Evolutionary conservation across 2,797 vertebrate genomes (phyloP).

Genomic region (Lates japonicus): DNA sequence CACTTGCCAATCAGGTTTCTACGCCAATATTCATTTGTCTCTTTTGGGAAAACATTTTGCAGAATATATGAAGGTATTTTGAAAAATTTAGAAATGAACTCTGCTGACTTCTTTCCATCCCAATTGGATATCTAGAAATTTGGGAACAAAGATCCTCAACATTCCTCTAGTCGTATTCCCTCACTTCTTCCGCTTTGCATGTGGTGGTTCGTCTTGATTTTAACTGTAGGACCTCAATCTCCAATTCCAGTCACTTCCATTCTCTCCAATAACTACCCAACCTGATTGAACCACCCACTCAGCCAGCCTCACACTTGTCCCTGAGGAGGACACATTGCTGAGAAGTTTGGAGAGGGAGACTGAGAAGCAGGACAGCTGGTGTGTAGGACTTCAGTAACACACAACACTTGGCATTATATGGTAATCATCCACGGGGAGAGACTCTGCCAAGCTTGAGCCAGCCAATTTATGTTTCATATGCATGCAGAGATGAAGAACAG

Average conservation of each 20-base stretch:
- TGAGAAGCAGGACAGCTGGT: slow-evolving; percentile 84
- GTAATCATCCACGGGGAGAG: slow-evolving; percentile 60
- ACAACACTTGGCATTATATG: slow-evolving; percentile 80
- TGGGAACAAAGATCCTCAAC: slow-evolving; percentile 43
- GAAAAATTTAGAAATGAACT: slow-evolving; percentile 51
- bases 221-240: slow-evolving; percentile 61
- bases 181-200: slow-evolving; percentile 53
- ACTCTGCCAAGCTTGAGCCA: slow-evolving; percentile 61
- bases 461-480: slow-evolving; percentile 65
- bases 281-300: slow-evolving; percentile 79
- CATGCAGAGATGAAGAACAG: slow-evolving; percentile 47
- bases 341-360: slow-evolving; percentile 76
- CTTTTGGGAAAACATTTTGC: slow-evolving; percentile 39
- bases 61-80: slow-evolving; percentile 11
- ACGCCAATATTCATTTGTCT: slow-evolving; percentile 28
- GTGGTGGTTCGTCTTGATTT: slow-evolving; percentile 51
- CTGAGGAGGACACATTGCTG: slow-evolving; percentile 64
- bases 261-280: slow-evolving; percentile 73
- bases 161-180: slow-evolving; percentile 58
- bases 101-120: slow-evolving; percentile 35
- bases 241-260: slow-evolving; percentile 70
- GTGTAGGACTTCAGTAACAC: slow-evolving; percentile 84
- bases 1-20: slow-evolving; percentile 11
- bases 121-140: slow-evolving; percentile 43
- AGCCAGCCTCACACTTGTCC: slow-evolving; percentile 71